Percentiles rank a stretch among this genome's conserved stretches.
Conservation (phyloP, 2,888 invertebrate genomes). For the Leptopilina drosophilae region DNA sequence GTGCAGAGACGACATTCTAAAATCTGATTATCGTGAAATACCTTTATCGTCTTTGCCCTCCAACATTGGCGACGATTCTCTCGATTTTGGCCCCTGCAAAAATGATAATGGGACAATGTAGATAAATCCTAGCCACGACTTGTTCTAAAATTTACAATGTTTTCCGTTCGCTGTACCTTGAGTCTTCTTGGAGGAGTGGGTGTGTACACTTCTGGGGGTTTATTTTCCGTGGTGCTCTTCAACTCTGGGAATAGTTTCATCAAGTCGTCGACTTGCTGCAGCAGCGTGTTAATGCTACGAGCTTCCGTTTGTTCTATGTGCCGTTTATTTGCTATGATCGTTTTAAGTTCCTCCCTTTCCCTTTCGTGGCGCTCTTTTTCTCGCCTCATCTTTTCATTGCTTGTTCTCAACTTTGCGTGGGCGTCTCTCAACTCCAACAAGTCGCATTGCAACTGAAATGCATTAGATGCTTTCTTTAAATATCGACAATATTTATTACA, state of each 20-base stretch:
- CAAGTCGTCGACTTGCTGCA: conserved; percentile 89
- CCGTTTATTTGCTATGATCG: conserved; percentile 77
- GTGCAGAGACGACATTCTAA: conserved; percentile 6
- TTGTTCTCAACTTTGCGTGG: conserved; percentile 92
- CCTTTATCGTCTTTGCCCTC: conserved; percentile 85
- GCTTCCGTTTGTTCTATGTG: conserved; percentile 83
- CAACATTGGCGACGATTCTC: conserved; percentile 86
- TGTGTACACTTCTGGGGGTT: conserved; percentile 79
- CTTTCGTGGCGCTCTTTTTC: conserved; percentile 92
- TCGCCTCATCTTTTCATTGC: conserved; percentile 92
- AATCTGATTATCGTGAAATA: conserved; percentile 74
- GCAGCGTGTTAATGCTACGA: conserved; percentile 83
- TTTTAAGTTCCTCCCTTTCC: conserved; percentile 83
- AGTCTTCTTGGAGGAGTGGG: conserved; percentile 85
- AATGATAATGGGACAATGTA: conserved; percentile 47
- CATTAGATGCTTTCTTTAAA: conserved; percentile 18
- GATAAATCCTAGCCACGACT: conserved; percentile 28
- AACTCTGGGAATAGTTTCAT: conserved; percentile 88
- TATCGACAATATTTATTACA: conserved; percentile 19
- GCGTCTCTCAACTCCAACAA: conserved; percentile 92
- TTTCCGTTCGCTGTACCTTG: conserved; percentile 76
- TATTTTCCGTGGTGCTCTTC: conserved; percentile 77
- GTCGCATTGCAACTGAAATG: conserved; percentile 87
- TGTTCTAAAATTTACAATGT: conserved; percentile 43
- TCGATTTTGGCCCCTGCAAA: conserved; percentile 82